A percentile compares a stretch with the other conserved stretches of the same genome.
phyloP scores from a whole-genome alignment of 1,140 invertebrate species.

The Drosophila mayri region DNA sequence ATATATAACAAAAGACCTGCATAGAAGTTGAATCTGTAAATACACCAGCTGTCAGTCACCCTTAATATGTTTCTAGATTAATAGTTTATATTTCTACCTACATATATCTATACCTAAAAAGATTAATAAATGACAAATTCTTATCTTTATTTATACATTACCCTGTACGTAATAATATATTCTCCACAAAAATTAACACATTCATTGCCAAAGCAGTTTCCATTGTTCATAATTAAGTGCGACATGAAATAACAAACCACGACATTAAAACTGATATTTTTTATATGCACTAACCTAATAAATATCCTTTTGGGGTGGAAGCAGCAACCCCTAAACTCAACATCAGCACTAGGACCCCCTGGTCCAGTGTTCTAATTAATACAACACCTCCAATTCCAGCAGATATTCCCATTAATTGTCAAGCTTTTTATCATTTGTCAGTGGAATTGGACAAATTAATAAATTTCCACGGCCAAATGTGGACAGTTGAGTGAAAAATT shows the following conservation, averaged over 20 bases:
- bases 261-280: conserved; percentile 32
- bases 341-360: conserved; percentile 24
- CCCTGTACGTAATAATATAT: background rate
- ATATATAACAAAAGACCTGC: too few species aligned
- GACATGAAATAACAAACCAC: conserved; percentile 34
- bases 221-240: conserved; percentile 37
- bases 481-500: conserved; percentile 82
- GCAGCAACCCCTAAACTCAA: conserved; percentile 34
- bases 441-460: conserved; percentile 78
- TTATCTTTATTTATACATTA: conserved; percentile 9
- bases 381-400: conserved; percentile 59
- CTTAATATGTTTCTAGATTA: too few species aligned
- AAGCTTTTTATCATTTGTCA: conserved; percentile 83
- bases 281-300: conserved; percentile 7
- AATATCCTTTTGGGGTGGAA: conserved; percentile 15
- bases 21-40: too few species aligned
- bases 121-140: conserved; percentile 11
- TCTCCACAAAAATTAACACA: conserved; percentile 30
- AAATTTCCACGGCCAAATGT: conserved; percentile 75
- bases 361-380: conserved; percentile 68
- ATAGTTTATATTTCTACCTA: background rate
- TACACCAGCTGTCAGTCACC: background rate
- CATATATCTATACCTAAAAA: background rate
- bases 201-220: conserved; percentile 18
- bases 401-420: conserved; percentile 62